phyloP scores from a whole-genome alignment of 2,888 invertebrate genomes.

The Metallyticus violacea region DNA sequence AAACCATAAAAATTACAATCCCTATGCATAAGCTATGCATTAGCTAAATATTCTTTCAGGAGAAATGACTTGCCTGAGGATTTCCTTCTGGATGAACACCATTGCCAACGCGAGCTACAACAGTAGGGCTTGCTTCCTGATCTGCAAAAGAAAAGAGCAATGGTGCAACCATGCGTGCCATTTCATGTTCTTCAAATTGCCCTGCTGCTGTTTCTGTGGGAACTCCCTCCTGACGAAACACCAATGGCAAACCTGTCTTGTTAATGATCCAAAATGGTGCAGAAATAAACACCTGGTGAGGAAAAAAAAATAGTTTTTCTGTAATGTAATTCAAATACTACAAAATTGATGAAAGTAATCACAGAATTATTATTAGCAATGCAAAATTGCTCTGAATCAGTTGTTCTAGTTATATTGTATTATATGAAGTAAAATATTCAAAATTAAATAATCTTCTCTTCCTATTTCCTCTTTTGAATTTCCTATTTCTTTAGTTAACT shows the following conservation, averaged over 20 bases:
- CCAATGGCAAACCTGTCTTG: conserved; percentile 91
- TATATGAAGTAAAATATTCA: no score
- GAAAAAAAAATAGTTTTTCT: no score
- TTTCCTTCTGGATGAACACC: conserved; percentile 54
- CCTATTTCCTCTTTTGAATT: no score
- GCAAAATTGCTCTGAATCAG: no score
- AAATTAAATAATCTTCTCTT: no score
- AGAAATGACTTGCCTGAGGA: conserved; percentile 54
- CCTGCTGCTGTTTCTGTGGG: conserved; percentile 72
- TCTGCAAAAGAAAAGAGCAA: conserved; percentile 92
- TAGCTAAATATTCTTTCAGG: no score
- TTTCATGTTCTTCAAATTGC: conserved; percentile 92
- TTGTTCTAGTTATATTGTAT: no score
- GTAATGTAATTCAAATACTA: no score
- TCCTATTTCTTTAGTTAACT: no score
- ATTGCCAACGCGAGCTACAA: conserved; percentile 72
- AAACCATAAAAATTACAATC: no score
- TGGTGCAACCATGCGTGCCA: conserved; percentile 88
- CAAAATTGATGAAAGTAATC: no score
- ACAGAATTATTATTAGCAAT: background rate
- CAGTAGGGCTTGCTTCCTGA: conserved; percentile 75
- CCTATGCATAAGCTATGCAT: no score
- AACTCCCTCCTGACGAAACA: conserved; percentile 88
- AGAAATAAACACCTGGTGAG: background rate
- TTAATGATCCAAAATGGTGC: conserved; percentile 95